Conservation (phyloP, 2,113 vertebrate genomes). For the Indri indri region DNA sequence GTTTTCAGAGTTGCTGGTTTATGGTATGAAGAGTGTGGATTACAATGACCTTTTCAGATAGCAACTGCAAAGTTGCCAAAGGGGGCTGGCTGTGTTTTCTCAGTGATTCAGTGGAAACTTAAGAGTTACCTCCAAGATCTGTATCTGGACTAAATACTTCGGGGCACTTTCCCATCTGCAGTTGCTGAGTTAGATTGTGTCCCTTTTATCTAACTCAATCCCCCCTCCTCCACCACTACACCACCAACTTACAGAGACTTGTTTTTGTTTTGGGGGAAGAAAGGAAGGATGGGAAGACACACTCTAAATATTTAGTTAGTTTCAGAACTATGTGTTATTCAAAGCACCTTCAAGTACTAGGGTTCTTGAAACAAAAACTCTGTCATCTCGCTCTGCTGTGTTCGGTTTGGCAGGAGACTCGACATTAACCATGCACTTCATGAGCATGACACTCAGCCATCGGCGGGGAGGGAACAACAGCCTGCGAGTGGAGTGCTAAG, state of each 20-base stretch:
- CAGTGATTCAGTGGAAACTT: constrained; percentile 67
- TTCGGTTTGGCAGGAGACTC: constrained; percentile 41
- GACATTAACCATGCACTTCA: constrained; percentile 1
- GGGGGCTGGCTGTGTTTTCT: constrained; percentile 52
- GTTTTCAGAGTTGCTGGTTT: not conserved
- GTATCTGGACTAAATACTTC: constrained; percentile 39
- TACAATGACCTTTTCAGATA: constrained; percentile 54
- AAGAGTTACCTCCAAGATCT: constrained; percentile 49
- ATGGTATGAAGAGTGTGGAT: constrained; percentile 14
- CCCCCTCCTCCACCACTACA: not conserved
- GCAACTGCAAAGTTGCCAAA: constrained; percentile 6
- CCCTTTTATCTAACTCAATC: constrained; percentile 57
- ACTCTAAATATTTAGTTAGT: constrained; percentile 76
- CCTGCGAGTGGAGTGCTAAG: not conserved
- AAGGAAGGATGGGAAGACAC: constrained; percentile 63
- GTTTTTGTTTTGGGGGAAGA: constrained; percentile 65
- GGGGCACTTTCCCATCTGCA: constrained; percentile 42
- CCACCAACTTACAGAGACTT: constrained; percentile 46
- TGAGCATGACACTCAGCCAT: constrained; percentile 10
- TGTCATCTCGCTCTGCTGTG: constrained; percentile 22
- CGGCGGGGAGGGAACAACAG: not conserved
- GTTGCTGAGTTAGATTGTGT: constrained; percentile 42
- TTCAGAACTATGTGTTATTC: constrained; percentile 70
- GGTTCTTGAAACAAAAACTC: constrained; percentile 76
- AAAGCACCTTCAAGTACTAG: constrained; percentile 72